phyloP scores from a whole-genome alignment of 1,140 invertebrate species.

The Pachypeltis micranthus region DNA sequence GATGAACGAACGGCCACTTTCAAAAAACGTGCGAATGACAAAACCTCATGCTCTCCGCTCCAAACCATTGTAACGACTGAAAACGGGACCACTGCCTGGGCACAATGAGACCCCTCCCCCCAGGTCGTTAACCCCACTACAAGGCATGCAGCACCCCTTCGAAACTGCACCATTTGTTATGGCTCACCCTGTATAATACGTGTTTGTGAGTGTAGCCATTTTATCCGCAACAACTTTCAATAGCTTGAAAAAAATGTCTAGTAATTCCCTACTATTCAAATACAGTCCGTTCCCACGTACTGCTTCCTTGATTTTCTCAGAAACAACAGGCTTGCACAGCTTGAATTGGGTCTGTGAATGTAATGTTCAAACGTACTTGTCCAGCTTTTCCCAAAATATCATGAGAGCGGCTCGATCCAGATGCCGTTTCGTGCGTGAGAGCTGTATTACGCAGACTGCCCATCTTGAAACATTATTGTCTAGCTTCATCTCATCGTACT shows the following conservation, averaged over 20 bases:
- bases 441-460: constrained; percentile 85
- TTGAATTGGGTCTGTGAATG: not conserved
- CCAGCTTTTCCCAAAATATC: constrained; percentile 93
- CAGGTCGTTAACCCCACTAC: too few relatives aligned
- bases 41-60: too few relatives aligned
- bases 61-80: too few relatives aligned
- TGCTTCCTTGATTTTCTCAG: not conserved
- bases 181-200: too few relatives aligned
- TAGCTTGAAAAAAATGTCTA: not conserved
- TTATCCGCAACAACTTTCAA: not conserved
- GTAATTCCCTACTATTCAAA: not conserved
- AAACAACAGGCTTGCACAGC: not conserved
- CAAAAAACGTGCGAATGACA: too few relatives aligned
- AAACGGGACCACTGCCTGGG: too few relatives aligned
- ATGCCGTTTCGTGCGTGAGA: constrained; percentile 88
- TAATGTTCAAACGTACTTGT: constrained; percentile 58
- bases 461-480: constrained; percentile 91
- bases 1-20: too few relatives aligned
- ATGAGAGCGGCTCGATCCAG: constrained; percentile 90
- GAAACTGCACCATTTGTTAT: too few relatives aligned
- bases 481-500: constrained; percentile 89
- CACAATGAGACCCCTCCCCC: too few relatives aligned
- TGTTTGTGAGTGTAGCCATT: too few relatives aligned
- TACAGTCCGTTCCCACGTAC: not conserved
- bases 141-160: too few relatives aligned